Base-by-base conservation (phyloP, 35 echinoderm and acorn worm genomes). In the Holothuria glaberrima region DNA sequence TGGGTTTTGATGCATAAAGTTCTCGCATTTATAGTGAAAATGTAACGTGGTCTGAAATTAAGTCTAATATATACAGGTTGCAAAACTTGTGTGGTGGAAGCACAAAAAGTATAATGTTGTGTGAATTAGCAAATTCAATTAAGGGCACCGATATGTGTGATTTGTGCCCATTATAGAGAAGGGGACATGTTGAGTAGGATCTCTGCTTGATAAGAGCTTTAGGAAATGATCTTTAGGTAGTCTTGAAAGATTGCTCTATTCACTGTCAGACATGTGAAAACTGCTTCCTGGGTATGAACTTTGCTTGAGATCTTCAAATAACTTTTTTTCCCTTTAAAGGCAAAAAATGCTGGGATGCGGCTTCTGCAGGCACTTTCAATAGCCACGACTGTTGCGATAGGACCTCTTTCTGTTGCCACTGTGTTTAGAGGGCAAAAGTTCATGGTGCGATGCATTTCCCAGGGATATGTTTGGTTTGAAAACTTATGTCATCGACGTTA, bases 31-130 rank as follows among this genome's bases (percentile, higher is more conserved):
- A n/a, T 21, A 65, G 62, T 65, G 2, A 29, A 65, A 65, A 29
- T n/a, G 12, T 4, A 21, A 65, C 62, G 20, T 2, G 62, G 62
- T 41, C 7, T 41, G 36, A 41, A 41, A n/a, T n/a, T n/a, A 41
- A 41, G 2, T 41, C 36, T 12, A 21, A 4, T 12, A 29, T 4
- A 2, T 5, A 65, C 1, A n/a, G 62, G 62, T 29, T 65, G 62
- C 62, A 65, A 29, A 21, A 69, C 66, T 0, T 69, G 66, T 89
- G 87, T 12, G 87, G 45, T 1, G 63, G 86, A n/a, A 74, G 25
- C 22, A 30, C 12, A 7, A 89, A 89, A 26, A 89, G 45, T 29
- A 68, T 64, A 7, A 41, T 41, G 1, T 75, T 56, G 29, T 88
- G 18, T 27, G 58, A 33, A 4, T 88, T 88, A 0, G 86, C 86